phyloP scores from a whole-genome alignment of 2,888 invertebrate genomes.

The Lithophane leautieri region DNA sequence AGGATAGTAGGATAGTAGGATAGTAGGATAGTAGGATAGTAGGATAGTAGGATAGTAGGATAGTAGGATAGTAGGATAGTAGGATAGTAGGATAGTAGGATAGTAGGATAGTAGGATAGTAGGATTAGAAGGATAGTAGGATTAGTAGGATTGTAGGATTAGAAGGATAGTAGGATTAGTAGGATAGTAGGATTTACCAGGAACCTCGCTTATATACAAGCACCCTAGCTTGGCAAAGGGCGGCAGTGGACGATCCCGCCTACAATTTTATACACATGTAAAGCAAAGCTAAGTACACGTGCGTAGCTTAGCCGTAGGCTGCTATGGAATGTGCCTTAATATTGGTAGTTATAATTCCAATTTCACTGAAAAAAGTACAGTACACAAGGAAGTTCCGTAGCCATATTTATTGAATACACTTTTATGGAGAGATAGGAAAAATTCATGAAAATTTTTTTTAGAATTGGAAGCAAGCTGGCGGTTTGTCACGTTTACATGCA shows the following conservation, averaged over 20 bases:
- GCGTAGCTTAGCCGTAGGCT: background rate
- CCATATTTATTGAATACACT: no score
- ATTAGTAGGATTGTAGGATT: no score
- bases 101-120: no score
- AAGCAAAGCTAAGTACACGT: slow-evolving; percentile 19
- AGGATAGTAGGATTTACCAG: no score
- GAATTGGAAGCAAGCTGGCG: slow-evolving; percentile 51
- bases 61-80: no score
- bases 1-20: no score
- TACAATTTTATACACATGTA: background rate
- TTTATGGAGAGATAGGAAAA: slow-evolving; percentile 8
- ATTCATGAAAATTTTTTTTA: background rate
- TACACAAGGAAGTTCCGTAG: slow-evolving; percentile 3
- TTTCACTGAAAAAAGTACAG: background rate
- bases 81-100: no score
- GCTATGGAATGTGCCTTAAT: background rate
- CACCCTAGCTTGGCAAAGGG: background rate
- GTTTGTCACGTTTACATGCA: slow-evolving; percentile 40
- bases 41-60: no score
- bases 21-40: no score
- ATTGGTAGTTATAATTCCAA: background rate
- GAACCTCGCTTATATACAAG: background rate
- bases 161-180: no score
- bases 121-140: no score
- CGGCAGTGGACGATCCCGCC: background rate